These are phyloP conservation scores for Eudasyphora cyanicolor DNA, from an alignment of 2,888 invertebrate genomes.

Conservation along the genomic window DNA sequence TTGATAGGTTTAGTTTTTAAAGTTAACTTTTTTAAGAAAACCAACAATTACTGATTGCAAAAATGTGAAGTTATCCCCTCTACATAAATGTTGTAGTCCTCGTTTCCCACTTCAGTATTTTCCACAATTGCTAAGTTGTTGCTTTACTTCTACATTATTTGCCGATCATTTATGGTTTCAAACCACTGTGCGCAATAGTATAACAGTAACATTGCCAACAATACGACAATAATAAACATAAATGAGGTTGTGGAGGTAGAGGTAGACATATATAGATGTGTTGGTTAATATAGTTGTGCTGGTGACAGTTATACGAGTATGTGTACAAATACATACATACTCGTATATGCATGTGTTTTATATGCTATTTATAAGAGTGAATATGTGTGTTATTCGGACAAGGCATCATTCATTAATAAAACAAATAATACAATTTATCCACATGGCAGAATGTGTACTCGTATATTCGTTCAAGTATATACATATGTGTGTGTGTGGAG, in stretches of 20 bases:
- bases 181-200: neutral
- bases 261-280: neutral
- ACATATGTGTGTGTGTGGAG: neutral
- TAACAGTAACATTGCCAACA: neutral
- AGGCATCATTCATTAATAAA: conserved; percentile 21
- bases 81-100: too few species aligned
- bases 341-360: neutral
- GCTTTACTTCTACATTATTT: too few species aligned
- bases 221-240: neutral
- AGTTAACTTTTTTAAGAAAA: too few species aligned
- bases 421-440: conserved; percentile 1
- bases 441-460: neutral
- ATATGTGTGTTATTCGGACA: neutral
- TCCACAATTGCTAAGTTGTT: too few species aligned
- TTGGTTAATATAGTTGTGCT: neutral
- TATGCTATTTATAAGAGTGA: neutral
- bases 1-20: too few species aligned
- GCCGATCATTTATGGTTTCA: too few species aligned
- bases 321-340: neutral
- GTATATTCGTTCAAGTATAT: too few species aligned
- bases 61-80: too few species aligned
- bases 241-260: neutral
- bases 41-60: too few species aligned
- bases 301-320: neutral
- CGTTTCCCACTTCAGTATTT: too few species aligned